Evolutionary conservation across 2,888 invertebrate species (phyloP), one percentile per base, ranked within the genome.

Genomic region (Ischnus inquisitorius): DNA sequence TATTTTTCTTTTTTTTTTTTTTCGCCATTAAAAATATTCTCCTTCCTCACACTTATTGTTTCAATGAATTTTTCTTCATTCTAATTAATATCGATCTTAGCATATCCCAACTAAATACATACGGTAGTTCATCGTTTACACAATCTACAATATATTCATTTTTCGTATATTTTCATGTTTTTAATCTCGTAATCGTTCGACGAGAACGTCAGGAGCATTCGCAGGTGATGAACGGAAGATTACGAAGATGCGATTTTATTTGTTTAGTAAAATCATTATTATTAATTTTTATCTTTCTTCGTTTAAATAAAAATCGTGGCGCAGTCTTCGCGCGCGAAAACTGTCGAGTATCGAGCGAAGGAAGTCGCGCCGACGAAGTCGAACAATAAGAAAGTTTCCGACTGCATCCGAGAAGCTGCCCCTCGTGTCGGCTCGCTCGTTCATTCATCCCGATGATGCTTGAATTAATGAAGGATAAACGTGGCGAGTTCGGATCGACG

Each of bases 361-460:
- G 78, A 79, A 83, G 48, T 65, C 12, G 64, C 19, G 41, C 69
- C 43, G 64, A 39, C 34, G 46, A 69, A 64, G 74, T 43, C 62
- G 28, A 39, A 79, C 64, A 60, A 83, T 64, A 79, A 74, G 69
- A 83, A 83, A 82, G 72, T 79, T 74, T 14, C 34, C 16, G 64
- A 79, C 62, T 22, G 34, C 4, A 34, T 16, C 62, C 41, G 62
- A 54, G 28, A n/a, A 28, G 25, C 65, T 16, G 57, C 72, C 43
- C 19, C 16, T 48, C 43, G 48, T 64, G 8, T 19, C 68, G 25
- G 16, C 62, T 62, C n/a, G 19, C 51, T 60, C 71, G 22, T 82
- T 82, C 64, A 78, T 74, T 19, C 51, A 16, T 39, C 41, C 67
- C 48, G 51, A 19, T 6, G 51, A 67, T 77, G 54, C 77, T 72